A percentile compares a stretch with the other conserved stretches of the same genome.
These are phyloP conservation scores for Piaya cayana DNA, from an alignment of 2,113 vertebrate species.

Conservation along the genomic window DNA sequence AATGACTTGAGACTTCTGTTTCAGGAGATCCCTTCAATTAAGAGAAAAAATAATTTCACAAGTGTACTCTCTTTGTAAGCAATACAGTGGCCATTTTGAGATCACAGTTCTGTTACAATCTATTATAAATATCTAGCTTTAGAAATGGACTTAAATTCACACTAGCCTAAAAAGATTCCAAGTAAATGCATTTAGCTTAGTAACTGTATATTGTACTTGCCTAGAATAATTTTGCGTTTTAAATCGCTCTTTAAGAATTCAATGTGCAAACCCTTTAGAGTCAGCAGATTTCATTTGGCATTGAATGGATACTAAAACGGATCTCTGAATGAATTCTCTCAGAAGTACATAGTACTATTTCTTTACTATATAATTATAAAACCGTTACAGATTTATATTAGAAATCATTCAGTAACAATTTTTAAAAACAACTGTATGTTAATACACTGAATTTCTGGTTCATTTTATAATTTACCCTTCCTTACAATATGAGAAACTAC, in stretches of 20 bases:
- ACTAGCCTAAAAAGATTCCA: not conserved
- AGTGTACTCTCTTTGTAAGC: not conserved
- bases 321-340: slow-evolving; percentile 2
- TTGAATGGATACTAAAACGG: not conserved
- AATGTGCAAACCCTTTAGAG: not conserved
- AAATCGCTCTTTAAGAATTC: not conserved
- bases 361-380: not conserved
- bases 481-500: not conserved
- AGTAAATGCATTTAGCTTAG: not conserved
- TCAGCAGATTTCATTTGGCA: slow-evolving; percentile 12
- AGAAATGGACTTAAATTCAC: not conserved
- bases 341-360: not conserved
- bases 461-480: not conserved
- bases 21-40: not conserved
- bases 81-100: not conserved
- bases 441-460: not conserved
- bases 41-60: not conserved
- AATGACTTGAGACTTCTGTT: not conserved
- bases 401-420: not conserved
- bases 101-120: not conserved
- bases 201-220: not conserved
- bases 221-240: not conserved
- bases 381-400: slow-evolving; percentile 1
- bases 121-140: not conserved
- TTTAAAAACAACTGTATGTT: not conserved